Base-by-base conservation (phyloP, 2,797 vertebrate genomes). In the Sebastes elongatus region DNA sequence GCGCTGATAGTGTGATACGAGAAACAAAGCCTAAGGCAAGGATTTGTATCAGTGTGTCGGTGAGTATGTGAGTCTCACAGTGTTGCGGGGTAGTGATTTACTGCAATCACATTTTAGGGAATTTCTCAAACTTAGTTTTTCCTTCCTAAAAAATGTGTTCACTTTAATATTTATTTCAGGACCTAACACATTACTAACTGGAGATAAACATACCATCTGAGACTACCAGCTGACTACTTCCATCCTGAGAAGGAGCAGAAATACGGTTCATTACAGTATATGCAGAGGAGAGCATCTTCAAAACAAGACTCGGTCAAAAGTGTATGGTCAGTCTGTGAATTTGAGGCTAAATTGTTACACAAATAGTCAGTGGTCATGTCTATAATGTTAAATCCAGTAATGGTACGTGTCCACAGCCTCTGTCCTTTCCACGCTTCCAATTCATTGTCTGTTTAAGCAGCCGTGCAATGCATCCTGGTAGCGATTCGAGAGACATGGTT, bases 1-100 rank as follows among this genome's bases (percentile, higher is more conserved):
- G 49, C 3, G 11, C 80, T 89, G 82, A 88, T 56, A 63, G 78
- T 76, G 69, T 33, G 80, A 90, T 87, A 86, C 22, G 49, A 83
- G 75, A 89, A 87, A 66, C 60, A 78, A 87, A 71, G 85, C 89
- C 78, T 4, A 30, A 77, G 86, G 91, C 86, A 3, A 76, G 68
- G 81, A 84, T 84, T 84, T 85, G 80, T 86, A 79, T 83, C 65
- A 23, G 28, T 66, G 62, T 67, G 35, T 77, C 67, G 74, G 71
- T 10, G 30, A 30, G 66, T 65, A 27, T 74, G 65, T 71, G 75
- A 53, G 52, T 72, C 60, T 63, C 20, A 30, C 63, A 53, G 66
- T 27, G 33, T 63, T 25, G 60, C 16, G 52, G 63, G 46, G 30
- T 23, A 35, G 23, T n/a, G 69, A 9, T 64, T 55, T 60, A 80